Base-by-base conservation (phyloP, 2,113 vertebrate species). In the Cisticola juncidis region DNA sequence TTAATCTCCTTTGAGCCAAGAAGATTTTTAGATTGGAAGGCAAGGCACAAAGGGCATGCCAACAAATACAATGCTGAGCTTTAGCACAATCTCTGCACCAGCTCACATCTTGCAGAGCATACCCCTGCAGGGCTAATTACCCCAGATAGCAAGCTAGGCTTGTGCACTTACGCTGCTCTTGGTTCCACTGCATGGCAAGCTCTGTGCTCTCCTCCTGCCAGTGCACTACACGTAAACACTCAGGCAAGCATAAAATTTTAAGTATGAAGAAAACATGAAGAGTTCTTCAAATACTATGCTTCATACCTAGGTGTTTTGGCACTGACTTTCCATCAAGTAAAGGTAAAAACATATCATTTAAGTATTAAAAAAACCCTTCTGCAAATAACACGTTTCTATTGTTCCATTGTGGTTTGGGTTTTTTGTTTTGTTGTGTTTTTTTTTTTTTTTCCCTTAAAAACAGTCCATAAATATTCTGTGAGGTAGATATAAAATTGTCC, bases 1-100 rank as follows among this genome's bases (percentile, higher is more conserved):
- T 95, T 93, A 96, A 93, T 96, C 94, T 96, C 85, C 72, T 95
- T 80, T 68, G 68, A 93, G 88, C 92, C 80, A 83, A 78, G 71
- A 88, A 90, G 88, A 96, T 93, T 95, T 92, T 86, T 93, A 90
- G 88, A 96, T 88, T 94, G 92, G 64, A 90, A 95, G 90, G 68
- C 36, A 85, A 88, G 69, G 79, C 92, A 93, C 81, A 93, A 90
- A 95, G 90, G 91, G 76, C 88, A 88, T 53, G 80, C 76, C 79
- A 86, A 83, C 90, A 97, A 90, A 95, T 60, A 84, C 76, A 92
- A 81, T 13, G 35, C 68, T 54, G 76, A 65, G 83, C 86, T 95
- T 94, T 57, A 94, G 54, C 70, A 51, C 71, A 83, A 51, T 90
- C 86, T 85, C 92, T 88, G 76, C 81, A 62, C 44, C 21, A 77